Conservation (phyloP, 1,140 invertebrate species). For the Bombyx mandarina region DNA sequence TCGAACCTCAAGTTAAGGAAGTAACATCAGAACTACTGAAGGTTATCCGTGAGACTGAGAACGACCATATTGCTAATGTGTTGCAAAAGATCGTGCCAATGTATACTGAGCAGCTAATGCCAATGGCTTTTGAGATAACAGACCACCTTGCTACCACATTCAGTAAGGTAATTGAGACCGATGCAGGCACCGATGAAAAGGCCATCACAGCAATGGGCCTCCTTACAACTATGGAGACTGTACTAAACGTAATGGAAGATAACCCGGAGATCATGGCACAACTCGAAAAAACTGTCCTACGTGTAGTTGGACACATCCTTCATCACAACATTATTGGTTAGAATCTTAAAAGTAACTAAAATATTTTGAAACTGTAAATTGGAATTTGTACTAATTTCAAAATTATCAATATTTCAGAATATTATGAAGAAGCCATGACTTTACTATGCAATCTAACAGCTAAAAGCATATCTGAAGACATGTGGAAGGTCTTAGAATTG, state of each 20-base stretch:
- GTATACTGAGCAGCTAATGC: constrained; percentile 91
- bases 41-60: constrained; percentile 96
- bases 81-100: constrained; percentile 96
- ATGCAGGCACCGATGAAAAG: constrained; percentile 95
- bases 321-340: constrained; percentile 85
- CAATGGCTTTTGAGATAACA: constrained; percentile 96
- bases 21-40: constrained; percentile 90
- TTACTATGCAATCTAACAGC: constrained; percentile 93
- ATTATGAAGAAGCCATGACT: constrained; percentile 96
- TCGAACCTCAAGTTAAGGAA: constrained; percentile 88
- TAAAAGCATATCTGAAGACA: constrained; percentile 89
- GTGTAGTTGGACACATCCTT: constrained; percentile 91
- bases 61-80: constrained; percentile 96
- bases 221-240: constrained; percentile 96
- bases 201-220: constrained; percentile 98
- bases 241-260: constrained; percentile 95
- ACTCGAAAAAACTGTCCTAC: constrained; percentile 94
- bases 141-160: constrained; percentile 95
- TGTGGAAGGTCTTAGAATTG: constrained; percentile 97
- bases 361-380: background rate
- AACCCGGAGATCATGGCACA: constrained; percentile 89
- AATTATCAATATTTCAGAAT: constrained; percentile 77
- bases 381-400: background rate
- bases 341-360: background rate
- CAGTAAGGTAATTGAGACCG: constrained; percentile 84